Evolutionary conservation across 1,140 invertebrate species (phyloP).

Genomic region (Stegodyphus mimosarum): DNA sequence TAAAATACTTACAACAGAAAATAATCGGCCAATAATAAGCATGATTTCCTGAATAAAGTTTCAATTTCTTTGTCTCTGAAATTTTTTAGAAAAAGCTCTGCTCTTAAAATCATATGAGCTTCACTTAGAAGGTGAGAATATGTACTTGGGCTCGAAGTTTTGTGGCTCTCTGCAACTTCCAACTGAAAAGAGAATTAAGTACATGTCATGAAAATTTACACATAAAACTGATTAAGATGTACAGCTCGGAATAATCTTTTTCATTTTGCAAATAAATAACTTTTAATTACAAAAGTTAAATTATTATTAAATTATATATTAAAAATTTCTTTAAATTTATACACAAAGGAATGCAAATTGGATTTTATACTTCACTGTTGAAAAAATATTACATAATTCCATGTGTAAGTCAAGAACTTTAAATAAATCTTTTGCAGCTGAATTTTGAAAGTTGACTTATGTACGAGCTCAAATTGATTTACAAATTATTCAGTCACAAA

Average conservation of each 20-base stretch:
- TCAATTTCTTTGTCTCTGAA: constrained; percentile 67
- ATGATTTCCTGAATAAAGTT: constrained; percentile 73
- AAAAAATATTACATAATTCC: no score
- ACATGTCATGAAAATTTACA: background rate
- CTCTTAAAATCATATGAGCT: constrained; percentile 75
- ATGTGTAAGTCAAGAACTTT: no score
- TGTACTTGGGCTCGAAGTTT: constrained; percentile 73
- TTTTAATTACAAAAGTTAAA: no score
- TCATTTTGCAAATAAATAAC: no score
- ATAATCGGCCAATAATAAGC: constrained; percentile 75
- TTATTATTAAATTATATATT: no score
- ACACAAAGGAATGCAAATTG: no score
- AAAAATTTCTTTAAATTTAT: no score
- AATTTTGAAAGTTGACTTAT: constrained; percentile 65
- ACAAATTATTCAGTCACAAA: no score
- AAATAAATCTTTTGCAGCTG: constrained; percentile 13
- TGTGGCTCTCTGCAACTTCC: constrained; percentile 75
- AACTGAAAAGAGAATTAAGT: constrained; percentile 64
- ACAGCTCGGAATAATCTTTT: no score
- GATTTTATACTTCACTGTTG: no score
- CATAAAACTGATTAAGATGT: no score
- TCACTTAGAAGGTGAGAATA: constrained; percentile 77
- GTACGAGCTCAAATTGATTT: no score
- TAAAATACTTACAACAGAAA: constrained; percentile 72
- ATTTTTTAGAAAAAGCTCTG: constrained; percentile 64